Evolutionary conservation across 2,888 invertebrate species (phyloP).

Genomic region (Clistopyga incitator): DNA sequence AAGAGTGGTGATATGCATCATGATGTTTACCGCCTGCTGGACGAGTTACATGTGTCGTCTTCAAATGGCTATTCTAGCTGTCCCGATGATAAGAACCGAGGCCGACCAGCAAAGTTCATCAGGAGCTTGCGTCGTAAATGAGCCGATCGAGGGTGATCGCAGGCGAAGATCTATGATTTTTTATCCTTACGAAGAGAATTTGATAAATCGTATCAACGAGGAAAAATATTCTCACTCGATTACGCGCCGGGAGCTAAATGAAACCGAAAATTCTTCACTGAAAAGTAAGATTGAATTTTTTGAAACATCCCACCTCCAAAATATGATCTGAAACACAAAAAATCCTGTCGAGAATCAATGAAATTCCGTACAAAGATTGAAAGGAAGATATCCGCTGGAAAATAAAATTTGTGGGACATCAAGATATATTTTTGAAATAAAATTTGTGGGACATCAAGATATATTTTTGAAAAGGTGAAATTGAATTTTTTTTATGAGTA

Average conservation of each 20-base stretch:
- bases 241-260: slow-evolving; percentile 20
- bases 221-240: slow-evolving; percentile 14
- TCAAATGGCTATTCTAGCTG: slow-evolving; percentile 88
- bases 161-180: slow-evolving; percentile 32
- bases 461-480: no score
- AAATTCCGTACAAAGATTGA: no score
- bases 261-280: neutral
- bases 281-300: slow-evolving; percentile 1
- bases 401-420: no score
- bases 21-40: slow-evolving; percentile 91
- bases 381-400: no score
- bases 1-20: slow-evolving; percentile 86
- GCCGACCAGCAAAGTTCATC: slow-evolving; percentile 43
- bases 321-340: neutral
- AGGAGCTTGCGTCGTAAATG: slow-evolving; percentile 58
- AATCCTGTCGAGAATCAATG: neutral
- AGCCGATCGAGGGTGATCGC: neutral
- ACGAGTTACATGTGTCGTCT: slow-evolving; percentile 90
- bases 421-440: no score
- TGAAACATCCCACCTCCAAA: neutral
- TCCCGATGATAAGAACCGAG: slow-evolving; percentile 77
- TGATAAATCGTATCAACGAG: neutral
- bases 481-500: neutral
- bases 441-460: no score
- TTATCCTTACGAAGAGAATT: slow-evolving; percentile 45